A percentile compares a stretch with the other conserved stretches of the same genome.
phyloP scores from a whole-genome alignment of 1,140 invertebrate genomes.

The Theocolax elegans region DNA sequence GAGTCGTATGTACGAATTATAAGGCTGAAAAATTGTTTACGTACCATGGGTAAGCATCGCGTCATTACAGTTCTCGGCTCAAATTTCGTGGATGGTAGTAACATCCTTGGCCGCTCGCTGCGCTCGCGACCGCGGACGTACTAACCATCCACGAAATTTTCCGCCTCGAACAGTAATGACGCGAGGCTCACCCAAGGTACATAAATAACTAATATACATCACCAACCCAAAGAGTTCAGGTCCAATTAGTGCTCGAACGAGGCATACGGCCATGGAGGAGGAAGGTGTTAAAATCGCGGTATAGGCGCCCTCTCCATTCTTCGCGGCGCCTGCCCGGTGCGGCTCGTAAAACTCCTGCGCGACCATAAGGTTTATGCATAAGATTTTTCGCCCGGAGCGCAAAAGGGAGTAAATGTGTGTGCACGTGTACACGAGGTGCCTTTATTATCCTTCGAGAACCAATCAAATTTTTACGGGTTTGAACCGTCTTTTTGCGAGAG shows the following conservation, averaged over 20 bases:
- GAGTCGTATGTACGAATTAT: too few relatives aligned
- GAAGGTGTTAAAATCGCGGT: slow-evolving; percentile 11
- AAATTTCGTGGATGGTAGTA: too few relatives aligned
- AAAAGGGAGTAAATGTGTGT: background rate
- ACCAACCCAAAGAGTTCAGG: background rate
- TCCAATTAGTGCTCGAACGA: slow-evolving; percentile 25
- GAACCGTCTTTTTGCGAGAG: background rate
- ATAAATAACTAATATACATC: slow-evolving; percentile 4
- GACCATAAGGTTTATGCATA: too few relatives aligned
- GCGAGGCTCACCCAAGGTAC: too few relatives aligned
- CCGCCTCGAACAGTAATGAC: too few relatives aligned
- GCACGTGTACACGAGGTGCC: too few relatives aligned
- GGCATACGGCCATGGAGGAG: background rate
- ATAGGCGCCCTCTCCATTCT: background rate
- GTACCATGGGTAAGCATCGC: too few relatives aligned
- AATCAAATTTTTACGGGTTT: slow-evolving; percentile 16
- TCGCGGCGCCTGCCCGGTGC: background rate
- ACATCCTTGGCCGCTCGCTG: too few relatives aligned
- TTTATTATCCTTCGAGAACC: background rate
- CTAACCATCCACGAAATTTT: too few relatives aligned
- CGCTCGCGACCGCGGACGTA: too few relatives aligned
- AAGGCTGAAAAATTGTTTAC: too few relatives aligned
- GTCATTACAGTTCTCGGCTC: too few relatives aligned
- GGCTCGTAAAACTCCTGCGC: slow-evolving; percentile 10
- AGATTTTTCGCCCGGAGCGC: slow-evolving; percentile 14